Evolutionary conservation across 2,888 invertebrate genomes (phyloP), one percentile per base, ranked within the genome.

Genomic region (Xestia c-nigrum): DNA sequence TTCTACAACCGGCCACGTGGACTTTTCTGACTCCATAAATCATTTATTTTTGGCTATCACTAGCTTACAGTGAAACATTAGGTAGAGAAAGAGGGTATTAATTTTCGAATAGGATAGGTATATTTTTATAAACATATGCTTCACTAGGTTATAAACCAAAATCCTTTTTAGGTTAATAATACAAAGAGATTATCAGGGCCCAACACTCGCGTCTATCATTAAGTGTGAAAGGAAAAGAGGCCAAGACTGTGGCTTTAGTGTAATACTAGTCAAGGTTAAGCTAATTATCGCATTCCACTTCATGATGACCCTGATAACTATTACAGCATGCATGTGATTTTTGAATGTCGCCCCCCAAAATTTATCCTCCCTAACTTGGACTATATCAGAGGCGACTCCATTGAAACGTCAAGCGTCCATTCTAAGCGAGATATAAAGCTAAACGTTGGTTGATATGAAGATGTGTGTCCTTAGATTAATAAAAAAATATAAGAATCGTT

Each of bases 341-440:
- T 86, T 94, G 94, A 91, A 89, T 93, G 94, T 94, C 94, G 94
- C 94, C 94, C 95, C 95, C 90, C 78, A 84, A 85, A 81, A 86
- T 86, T 79, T 82, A 88, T 82, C 87, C 89, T 88, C 88, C 90
- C 82, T 89, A 72, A 52, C 89, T 85, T 88, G 85, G 87, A 90
- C 89, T 86, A 87, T 80, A 90, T 93, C 94, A 96, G 96, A 96
- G 96, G 96, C 96, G 96, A 95, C 96, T 96, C 96, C 96, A 91
- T 84, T 89, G 86, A 90, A 92, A 92, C 89, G 90, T 89, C 85
- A 91, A 89, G 93, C 93, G 95, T 95, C 95, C 94, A 92, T 94
- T 94, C 92, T 94, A 94, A 96, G 95, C 96, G 92, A 95, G 96
- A 96, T 96, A 96, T 96, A 95, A 96, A 96, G 95, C 96, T 93